These are phyloP conservation scores for Colletes gigas DNA, from an alignment of 1,140 invertebrate genomes.

Conservation along the genomic window DNA sequence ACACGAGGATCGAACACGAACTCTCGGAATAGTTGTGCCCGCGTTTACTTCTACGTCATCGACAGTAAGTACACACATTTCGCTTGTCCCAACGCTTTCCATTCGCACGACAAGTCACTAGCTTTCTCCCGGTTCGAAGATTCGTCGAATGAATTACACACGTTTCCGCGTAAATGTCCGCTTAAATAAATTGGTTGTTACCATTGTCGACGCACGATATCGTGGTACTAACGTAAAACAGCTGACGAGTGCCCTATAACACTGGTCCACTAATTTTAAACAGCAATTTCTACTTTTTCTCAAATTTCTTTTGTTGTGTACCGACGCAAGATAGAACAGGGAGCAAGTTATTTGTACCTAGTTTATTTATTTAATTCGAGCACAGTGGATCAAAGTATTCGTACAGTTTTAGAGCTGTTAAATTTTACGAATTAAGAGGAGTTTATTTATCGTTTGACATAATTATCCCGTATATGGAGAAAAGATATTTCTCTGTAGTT, in stretches of 20 bases:
- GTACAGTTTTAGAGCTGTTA: no score
- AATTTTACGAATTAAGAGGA: no score
- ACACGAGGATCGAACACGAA: slow-evolving; percentile 60
- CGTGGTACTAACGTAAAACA: neutral
- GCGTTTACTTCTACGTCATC: slow-evolving; percentile 45
- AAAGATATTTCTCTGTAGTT: no score
- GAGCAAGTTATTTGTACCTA: no score
- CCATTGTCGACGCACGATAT: neutral
- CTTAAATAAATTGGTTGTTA: neutral
- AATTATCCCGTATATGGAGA: no score
- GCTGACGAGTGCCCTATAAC: neutral
- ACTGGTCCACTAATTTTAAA: no score
- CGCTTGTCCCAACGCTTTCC: neutral
- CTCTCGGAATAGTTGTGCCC: slow-evolving; percentile 50
- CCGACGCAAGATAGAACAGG: no score
- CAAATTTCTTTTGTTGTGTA: no score
- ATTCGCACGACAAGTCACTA: neutral
- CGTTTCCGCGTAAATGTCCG: neutral
- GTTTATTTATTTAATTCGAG: no score
- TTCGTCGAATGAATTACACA: neutral
- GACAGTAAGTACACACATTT: slow-evolving; percentile 2
- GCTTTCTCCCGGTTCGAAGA: neutral
- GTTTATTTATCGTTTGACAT: no score
- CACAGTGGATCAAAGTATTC: no score
- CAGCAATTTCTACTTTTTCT: no score